These are phyloP conservation scores for Corvus hawaiiensis DNA, from an alignment of 2,113 vertebrate genomes.

Conservation along the genomic window DNA sequence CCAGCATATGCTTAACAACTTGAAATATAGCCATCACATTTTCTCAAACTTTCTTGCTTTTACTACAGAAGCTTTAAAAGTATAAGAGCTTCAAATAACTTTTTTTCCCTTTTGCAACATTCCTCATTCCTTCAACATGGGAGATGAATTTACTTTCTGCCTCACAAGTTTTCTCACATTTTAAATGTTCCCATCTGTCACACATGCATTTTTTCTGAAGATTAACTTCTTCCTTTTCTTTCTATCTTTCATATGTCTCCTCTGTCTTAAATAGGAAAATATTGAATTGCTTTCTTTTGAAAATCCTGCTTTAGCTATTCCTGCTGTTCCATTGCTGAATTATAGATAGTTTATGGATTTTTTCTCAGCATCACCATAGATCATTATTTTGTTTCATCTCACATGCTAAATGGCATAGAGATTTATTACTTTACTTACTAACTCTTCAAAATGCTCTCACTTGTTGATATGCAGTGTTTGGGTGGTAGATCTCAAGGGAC, in stretches of 20 bases:
- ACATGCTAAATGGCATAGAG: neutral
- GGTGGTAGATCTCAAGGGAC: neutral
- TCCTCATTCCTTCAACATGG: neutral
- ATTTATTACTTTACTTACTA: neutral
- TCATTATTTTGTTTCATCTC: constrained; percentile 10
- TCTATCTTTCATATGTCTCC: neutral
- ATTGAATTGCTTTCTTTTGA: constrained; percentile 22
- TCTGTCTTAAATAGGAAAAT: constrained; percentile 29
- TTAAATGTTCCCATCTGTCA: constrained; percentile 38
- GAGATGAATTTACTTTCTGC: constrained; percentile 28
- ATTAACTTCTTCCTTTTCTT: neutral
- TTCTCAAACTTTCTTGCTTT: neutral
- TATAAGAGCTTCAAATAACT: neutral
- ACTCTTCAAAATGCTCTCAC: neutral
- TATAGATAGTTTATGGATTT: constrained; percentile 32
- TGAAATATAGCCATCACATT: neutral
- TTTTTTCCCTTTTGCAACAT: neutral
- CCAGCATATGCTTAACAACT: neutral
- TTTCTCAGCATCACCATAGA: neutral
- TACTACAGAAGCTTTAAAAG: neutral
- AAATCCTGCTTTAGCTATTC: constrained; percentile 22
- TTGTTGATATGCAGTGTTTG: neutral
- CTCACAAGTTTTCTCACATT: constrained; percentile 13
- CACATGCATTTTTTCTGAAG: neutral
- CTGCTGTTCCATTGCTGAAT: constrained; percentile 24